phyloP scores from a whole-genome alignment of 2,888 invertebrate species.

The Vesta saturnalis region DNA sequence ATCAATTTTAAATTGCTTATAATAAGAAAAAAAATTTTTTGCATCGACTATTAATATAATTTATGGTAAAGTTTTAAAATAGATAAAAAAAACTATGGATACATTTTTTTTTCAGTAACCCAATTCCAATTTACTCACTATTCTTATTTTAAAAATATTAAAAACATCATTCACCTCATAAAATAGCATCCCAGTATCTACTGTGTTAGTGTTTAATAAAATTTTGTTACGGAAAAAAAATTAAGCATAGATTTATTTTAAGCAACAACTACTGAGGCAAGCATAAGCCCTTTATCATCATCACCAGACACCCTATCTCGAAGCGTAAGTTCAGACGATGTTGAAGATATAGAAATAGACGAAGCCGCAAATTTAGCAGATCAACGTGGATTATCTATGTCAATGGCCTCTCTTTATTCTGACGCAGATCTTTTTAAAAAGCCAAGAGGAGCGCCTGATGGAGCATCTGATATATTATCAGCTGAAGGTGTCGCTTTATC shows the following conservation, averaged over 20 bases:
- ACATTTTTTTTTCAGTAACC: too few species aligned
- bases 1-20: too few species aligned
- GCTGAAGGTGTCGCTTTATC: conserved; percentile 84
- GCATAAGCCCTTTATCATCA: conserved; percentile 65
- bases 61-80: too few species aligned
- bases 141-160: too few species aligned
- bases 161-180: too few species aligned
- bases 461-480: conserved; percentile 67
- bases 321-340: conserved; percentile 64
- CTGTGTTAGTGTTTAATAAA: too few species aligned
- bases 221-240: background rate
- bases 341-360: conserved; percentile 66
- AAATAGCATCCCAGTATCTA: too few species aligned
- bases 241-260: conserved; percentile 23
- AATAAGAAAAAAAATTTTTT: too few species aligned
- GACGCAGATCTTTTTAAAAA: conserved; percentile 64
- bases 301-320: conserved; percentile 63
- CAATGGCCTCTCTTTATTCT: conserved; percentile 72
- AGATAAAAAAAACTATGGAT: too few species aligned
- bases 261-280: conserved; percentile 66
- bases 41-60: too few species aligned
- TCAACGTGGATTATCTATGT: conserved; percentile 67
- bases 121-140: too few species aligned
- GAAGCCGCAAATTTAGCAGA: conserved; percentile 62
- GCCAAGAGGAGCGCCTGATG: conserved; percentile 62